phyloP scores from a whole-genome alignment of 2,797 vertebrate genomes.

The Falco naumanni region DNA sequence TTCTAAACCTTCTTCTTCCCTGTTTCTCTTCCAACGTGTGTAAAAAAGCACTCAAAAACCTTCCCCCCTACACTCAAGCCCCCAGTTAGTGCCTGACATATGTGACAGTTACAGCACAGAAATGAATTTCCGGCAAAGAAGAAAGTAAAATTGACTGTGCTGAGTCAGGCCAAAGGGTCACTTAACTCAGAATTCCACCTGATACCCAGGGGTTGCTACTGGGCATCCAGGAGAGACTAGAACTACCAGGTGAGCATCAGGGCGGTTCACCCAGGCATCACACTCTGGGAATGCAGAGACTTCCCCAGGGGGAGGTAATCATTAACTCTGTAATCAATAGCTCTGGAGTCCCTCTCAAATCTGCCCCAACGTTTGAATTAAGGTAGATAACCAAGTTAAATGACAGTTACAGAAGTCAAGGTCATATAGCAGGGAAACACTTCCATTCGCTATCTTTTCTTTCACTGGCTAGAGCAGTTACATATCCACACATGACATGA shows the following conservation, averaged over 20 bases:
- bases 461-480: not conserved
- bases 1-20: not conserved
- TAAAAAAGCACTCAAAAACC: not conserved
- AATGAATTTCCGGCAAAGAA: not conserved
- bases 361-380: not conserved
- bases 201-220: not conserved
- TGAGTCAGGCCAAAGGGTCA: not conserved
- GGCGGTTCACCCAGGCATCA: not conserved
- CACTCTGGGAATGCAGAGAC: not conserved
- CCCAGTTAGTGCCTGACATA: not conserved
- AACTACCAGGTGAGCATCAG: accelerated
- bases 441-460: not conserved
- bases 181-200: not conserved
- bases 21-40: not conserved
- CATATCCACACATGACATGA: not conserved
- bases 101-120: not conserved
- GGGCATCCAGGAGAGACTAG: not conserved
- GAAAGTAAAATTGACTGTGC: not conserved
- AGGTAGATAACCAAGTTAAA: not conserved
- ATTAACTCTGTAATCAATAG: not conserved
- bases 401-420: constrained; percentile 16
- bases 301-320: not conserved
- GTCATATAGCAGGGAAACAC: not conserved
- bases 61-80: not conserved
- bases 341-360: not conserved